Conservation (phyloP, 2,113 vertebrate species). For the Callaeas wilsoni region DNA sequence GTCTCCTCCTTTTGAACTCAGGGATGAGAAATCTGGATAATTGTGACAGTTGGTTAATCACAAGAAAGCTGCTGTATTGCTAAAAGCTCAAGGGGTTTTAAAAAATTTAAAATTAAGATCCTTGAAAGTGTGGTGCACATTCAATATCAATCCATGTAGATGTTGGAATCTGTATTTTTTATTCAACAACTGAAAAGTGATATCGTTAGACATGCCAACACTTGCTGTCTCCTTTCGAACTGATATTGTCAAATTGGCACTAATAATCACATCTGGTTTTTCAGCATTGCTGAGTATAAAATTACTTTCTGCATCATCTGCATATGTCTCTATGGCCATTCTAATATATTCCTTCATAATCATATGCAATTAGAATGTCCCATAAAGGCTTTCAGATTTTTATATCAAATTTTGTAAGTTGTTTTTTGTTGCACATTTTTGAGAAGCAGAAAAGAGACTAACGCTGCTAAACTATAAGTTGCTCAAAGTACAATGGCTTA, state of each 20-base stretch:
- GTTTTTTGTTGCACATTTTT: background rate
- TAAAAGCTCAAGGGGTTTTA: background rate
- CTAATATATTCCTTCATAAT: background rate
- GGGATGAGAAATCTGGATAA: background rate
- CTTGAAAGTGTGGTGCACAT: background rate
- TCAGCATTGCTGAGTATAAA: background rate
- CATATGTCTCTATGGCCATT: background rate
- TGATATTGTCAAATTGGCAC: background rate
- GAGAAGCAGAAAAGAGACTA: background rate
- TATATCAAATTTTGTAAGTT: background rate
- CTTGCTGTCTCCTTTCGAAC: background rate
- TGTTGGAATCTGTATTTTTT: background rate
- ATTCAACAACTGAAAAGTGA: background rate
- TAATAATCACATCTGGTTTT: slow-evolving; percentile 8
- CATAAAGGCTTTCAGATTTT: background rate
- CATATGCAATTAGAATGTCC: background rate
- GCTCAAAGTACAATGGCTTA: background rate
- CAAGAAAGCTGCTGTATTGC: background rate
- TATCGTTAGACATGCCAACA: background rate
- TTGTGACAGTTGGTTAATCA: background rate
- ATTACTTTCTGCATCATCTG: background rate
- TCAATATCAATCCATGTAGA: background rate
- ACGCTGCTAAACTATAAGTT: background rate
- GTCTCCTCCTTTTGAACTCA: background rate
- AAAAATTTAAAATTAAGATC: background rate